Base-by-base conservation (phyloP, 2,888 invertebrate species). In the Stegophylla sp. region DNA sequence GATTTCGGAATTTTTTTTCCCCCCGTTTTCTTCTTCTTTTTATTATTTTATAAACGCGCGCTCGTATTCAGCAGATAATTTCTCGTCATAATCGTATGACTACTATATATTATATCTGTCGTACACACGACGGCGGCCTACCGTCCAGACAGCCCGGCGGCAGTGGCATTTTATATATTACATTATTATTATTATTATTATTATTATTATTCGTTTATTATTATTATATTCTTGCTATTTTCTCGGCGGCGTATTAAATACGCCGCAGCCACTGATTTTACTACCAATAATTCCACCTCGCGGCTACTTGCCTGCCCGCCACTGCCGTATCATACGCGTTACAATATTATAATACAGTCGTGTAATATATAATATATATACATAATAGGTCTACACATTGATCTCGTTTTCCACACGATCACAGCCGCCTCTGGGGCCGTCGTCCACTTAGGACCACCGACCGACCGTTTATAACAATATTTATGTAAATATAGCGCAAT, bases 401-500 rank as follows among this genome's bases (percentile, higher is more conserved):
- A 1, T 2, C n/a, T 20, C 23, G 72, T 56, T 41, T 56, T 28
- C n/a, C n/a, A 48, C 61, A 63, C 28, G 61, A 63, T 20, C 28
- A 13, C 7, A n/a, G 20, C 59, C 20, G 74, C 74, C 74, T 34
- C 48, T 20, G 74, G 74, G 74, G 34, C 28, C 74, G 48, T 28
- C 74, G 48, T 12, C 48, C 28, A 61, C 28, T 61, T 61, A 61
- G 28, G 73, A 48, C 20, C 73, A 41, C 71, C n/a, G n/a, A n/a
- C n/a, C n/a, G 56, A 26, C 41, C 48, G 48, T 63, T 74, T 72
- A 72, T n/a, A 72, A 56, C 20, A 41, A 41, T 17, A n/a, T 73
- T 63, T 63, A 74, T 74, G 74, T 48, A 74, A 74, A 74, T 74
- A 74, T 63, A 28, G 61, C 74, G 15, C 74, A 63, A 63, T 72